Conservation (phyloP, 2,113 vertebrate genomes). For the Calidris pygmaea region DNA sequence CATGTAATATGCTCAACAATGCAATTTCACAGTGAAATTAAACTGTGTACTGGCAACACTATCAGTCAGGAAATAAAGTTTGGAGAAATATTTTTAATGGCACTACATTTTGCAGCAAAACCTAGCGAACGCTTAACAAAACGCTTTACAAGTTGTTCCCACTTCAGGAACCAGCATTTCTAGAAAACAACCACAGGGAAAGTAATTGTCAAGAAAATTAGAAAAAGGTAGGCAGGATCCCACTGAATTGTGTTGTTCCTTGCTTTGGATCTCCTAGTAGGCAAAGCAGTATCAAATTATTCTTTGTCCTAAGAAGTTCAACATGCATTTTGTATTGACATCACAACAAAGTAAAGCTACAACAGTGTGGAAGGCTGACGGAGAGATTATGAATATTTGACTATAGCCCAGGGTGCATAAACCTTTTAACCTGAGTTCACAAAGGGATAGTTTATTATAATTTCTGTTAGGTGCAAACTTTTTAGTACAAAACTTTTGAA, state of each 20-base stretch:
- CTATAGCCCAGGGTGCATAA: background rate
- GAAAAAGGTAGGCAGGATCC: background rate
- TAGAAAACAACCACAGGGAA: background rate
- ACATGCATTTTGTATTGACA: background rate
- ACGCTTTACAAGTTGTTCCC: background rate
- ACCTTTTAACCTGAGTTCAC: background rate
- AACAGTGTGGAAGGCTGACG: background rate
- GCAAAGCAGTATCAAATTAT: background rate
- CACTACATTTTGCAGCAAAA: background rate
- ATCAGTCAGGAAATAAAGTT: slow-evolving; percentile 12
- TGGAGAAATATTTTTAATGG: slow-evolving; percentile 28
- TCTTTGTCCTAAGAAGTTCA: background rate
- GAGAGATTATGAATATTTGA: background rate
- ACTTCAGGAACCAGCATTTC: background rate
- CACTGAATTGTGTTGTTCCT: background rate
- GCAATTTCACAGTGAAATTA: slow-evolving; percentile 25
- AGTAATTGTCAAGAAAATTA: background rate
- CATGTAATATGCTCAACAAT: slow-evolving; percentile 39
- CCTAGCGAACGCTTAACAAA: background rate
- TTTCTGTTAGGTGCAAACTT: background rate
- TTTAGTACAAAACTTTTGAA: background rate
- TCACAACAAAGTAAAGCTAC: background rate
- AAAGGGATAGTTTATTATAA: background rate
- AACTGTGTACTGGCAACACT: background rate
- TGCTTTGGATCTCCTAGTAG: background rate